These are phyloP conservation scores for Cinara cedri DNA, from an alignment of 2,888 invertebrate species.

Conservation along the genomic window DNA sequence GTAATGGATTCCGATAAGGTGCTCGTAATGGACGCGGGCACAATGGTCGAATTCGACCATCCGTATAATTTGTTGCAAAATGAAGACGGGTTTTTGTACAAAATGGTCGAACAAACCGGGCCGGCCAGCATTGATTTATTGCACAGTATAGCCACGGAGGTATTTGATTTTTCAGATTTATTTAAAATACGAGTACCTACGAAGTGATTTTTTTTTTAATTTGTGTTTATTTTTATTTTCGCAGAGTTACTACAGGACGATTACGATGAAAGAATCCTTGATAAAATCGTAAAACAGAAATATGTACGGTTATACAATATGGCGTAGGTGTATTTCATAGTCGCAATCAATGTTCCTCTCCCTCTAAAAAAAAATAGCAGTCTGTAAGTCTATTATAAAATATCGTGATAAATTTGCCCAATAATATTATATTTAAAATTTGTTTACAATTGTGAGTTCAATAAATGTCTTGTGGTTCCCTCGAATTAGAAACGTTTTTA, in stretches of 20 bases:
- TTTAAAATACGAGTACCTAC: not conserved
- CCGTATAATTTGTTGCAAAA: conserved; percentile 72
- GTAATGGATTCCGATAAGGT: conserved; percentile 91
- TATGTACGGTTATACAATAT: too few relatives aligned
- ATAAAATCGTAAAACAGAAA: too few relatives aligned
- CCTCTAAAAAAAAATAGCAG: too few relatives aligned
- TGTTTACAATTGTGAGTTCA: too few relatives aligned
- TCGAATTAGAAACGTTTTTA: too few relatives aligned
- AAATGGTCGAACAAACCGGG: conserved; percentile 77
- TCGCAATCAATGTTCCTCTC: too few relatives aligned
- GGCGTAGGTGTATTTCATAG: too few relatives aligned
- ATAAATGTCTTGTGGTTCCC: too few relatives aligned
- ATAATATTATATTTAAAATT: too few relatives aligned
- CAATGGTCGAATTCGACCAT: conserved; percentile 75
- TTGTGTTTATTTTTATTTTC: not conserved
- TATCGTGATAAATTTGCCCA: too few relatives aligned
- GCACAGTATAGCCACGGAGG: conserved; percentile 65
- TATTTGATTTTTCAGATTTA: conserved; percentile 51
- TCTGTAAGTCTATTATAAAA: too few relatives aligned
- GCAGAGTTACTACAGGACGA: not conserved
- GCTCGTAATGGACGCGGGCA: conserved; percentile 84
- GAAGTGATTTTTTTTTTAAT: not conserved
- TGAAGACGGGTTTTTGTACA: conserved; percentile 69
- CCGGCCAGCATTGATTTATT: conserved; percentile 66
- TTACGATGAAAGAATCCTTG: too few relatives aligned